Percentiles rank a stretch among this genome's conserved stretches.
These are phyloP conservation scores for Imbricaverruca yamaguchii DNA, from an alignment of 2,888 invertebrate genomes.

Conservation along the genomic window DNA sequence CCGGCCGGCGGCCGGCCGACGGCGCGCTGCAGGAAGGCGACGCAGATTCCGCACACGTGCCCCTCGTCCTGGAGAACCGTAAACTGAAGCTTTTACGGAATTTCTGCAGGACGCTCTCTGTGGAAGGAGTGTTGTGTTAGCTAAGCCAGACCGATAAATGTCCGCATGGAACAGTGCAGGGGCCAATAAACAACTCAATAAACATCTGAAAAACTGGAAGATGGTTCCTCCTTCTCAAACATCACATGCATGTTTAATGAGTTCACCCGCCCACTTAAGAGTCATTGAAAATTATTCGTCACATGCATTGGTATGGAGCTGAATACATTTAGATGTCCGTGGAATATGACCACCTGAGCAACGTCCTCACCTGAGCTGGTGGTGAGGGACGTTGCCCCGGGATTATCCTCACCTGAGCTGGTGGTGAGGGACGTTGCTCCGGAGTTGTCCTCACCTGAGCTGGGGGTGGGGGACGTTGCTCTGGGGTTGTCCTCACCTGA, in stretches of 20 bases:
- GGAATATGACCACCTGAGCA: neutral
- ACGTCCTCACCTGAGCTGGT: slow-evolving; percentile 23
- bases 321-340: too few relatives aligned
- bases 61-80: slow-evolving; percentile 50
- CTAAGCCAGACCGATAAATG: too few relatives aligned
- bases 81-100: slow-evolving; percentile 61
- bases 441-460: slow-evolving; percentile 21
- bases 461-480: slow-evolving; percentile 9
- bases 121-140: slow-evolving; percentile 22
- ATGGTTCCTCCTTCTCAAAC: too few relatives aligned
- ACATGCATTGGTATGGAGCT: too few relatives aligned
- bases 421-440: slow-evolving; percentile 3
- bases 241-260: too few relatives aligned
- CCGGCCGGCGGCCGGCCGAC: slow-evolving; percentile 35
- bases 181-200: too few relatives aligned
- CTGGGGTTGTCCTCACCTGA: neutral
- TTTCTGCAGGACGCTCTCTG: slow-evolving; percentile 58
- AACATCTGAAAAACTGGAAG: too few relatives aligned
- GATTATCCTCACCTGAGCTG: neutral
- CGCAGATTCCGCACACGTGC: slow-evolving; percentile 44
- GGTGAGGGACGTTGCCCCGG: slow-evolving; percentile 11
- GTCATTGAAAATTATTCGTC: too few relatives aligned
- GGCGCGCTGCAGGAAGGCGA: slow-evolving; percentile 35
- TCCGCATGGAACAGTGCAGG: too few relatives aligned
- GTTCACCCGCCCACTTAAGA: too few relatives aligned